Evolutionary conservation across 2,113 vertebrate species (phyloP).

Genomic region (Xiphias gladius): DNA sequence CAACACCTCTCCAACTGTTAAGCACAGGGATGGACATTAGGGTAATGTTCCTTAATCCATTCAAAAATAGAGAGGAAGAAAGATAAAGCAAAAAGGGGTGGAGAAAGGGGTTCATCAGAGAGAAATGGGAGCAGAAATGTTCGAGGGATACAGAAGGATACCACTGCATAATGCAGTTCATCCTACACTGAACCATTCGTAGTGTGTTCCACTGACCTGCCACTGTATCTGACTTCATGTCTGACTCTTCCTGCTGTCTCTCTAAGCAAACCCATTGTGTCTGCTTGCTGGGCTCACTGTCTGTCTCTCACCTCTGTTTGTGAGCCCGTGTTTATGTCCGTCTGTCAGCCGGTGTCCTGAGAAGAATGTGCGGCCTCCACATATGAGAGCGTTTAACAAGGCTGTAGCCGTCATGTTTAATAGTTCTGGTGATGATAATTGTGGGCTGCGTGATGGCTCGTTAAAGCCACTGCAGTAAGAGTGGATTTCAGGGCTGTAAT

Average conservation of each 20-base stretch:
- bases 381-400: conserved; percentile 78
- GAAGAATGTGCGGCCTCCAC: conserved; percentile 68
- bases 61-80: conserved; percentile 18
- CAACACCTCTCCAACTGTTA: no score
- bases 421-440: conserved; percentile 83
- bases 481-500: conserved; percentile 81
- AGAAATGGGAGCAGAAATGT: background rate
- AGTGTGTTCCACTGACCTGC: background rate
- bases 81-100: background rate
- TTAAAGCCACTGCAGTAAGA: conserved; percentile 80
- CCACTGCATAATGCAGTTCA: background rate
- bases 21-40: no score
- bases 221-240: background rate
- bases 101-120: background rate
- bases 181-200: background rate
- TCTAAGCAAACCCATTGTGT: background rate
- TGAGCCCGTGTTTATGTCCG: conserved; percentile 35
- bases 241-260: conserved; percentile 5
- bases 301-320: background rate
- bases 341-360: conserved; percentile 64
- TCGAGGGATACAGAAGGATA: background rate
- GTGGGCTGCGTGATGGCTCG: conserved; percentile 80
- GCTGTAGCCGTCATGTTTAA: conserved; percentile 79
- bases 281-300: background rate
- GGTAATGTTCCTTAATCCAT: background rate